Conservation (phyloP, 2,888 invertebrate species). For the Apotomis capreana region DNA sequence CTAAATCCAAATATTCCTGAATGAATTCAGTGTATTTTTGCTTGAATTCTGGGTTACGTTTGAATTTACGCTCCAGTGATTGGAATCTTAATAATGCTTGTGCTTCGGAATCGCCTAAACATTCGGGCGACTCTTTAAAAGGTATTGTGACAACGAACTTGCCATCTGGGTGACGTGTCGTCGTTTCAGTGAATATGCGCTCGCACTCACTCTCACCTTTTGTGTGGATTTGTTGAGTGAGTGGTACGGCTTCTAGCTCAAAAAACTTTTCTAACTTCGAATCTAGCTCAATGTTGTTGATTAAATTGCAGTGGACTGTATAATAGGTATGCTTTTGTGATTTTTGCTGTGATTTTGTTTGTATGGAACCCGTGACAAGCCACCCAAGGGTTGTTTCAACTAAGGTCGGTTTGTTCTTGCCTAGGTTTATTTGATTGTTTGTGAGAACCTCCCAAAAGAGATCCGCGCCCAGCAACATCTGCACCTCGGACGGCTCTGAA, state of each 20-base stretch:
- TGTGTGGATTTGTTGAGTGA: background rate
- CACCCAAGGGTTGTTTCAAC: conserved; percentile 37
- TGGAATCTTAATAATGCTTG: conserved; percentile 14
- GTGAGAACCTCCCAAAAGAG: too few species aligned
- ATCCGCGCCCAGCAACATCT: too few species aligned
- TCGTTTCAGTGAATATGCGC: conserved; percentile 7
- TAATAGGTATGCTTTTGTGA: background rate
- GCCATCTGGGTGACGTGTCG: conserved; percentile 16
- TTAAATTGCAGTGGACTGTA: conserved; percentile 13
- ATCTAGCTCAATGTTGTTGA: conserved; percentile 5
- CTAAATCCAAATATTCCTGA: conserved; percentile 22
- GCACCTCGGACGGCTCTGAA: too few species aligned
- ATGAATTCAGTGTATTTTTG: conserved; percentile 16
- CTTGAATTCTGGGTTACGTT: conserved; percentile 27
- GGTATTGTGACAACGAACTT: conserved; percentile 41
- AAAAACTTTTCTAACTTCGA: conserved; percentile 19
- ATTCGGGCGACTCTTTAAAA: conserved; percentile 39
- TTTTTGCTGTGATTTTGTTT: background rate
- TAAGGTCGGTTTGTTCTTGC: conserved; percentile 31
- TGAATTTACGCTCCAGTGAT: conserved; percentile 25
- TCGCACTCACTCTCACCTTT: too few species aligned
- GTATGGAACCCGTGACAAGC: conserved; percentile 30
- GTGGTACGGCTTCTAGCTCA: conserved; percentile 15
- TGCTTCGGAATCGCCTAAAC: background rate
- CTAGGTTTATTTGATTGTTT: background rate